Base-by-base conservation (phyloP, 2,888 invertebrate genomes). In the Hirtodrosophila confusa region DNA sequence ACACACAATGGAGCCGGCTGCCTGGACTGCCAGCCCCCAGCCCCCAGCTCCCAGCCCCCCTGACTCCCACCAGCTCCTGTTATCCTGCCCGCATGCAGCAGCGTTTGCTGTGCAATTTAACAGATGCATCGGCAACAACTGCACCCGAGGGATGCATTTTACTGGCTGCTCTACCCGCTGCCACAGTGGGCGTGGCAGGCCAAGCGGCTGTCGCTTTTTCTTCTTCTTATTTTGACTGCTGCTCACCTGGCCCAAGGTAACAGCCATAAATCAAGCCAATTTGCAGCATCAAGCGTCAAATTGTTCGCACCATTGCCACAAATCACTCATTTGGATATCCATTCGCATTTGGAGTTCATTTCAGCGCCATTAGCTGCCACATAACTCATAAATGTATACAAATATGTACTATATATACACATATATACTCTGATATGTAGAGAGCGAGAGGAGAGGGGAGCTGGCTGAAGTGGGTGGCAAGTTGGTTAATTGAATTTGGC, bases 81-180 rank as follows among this genome's bases (percentile, higher is more conserved):
- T 31, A 7, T 31, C 31, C 31, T 27, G 27, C 27, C 27, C 27
- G 5, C 47, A 31, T 17, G 39, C 65, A 51, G 65, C 35, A 62
- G 41, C 58, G 62, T 60, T 72, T 64, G 50, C 65, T 57, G 58
- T 55, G 60, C 62, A 78, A 66, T 72, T 75, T 69, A 66, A 70
- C 76, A 62, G 27, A 37, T 66, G 65, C 82, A 78, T 5, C 27
- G 35, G 64, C 77, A 64, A 36, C 75, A 86, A 80, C 86, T 80
- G 69, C 80, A 69, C 82, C 63, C 79, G 44, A 54, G 79, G 80
- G 80, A 79, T 63, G 70, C 75, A 69, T 61, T 67, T 62, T 41
- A 60, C 69, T 71, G 64, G 57, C 56, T 56, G 54, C 37, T 12
- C 24, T 61, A 33, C 36, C 58, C 36, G 57, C 62, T 53, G 51